Evolutionary conservation across 1,140 invertebrate genomes (phyloP), one percentile per base, ranked within the genome.

Genomic region (Drosophila nikananu): DNA sequence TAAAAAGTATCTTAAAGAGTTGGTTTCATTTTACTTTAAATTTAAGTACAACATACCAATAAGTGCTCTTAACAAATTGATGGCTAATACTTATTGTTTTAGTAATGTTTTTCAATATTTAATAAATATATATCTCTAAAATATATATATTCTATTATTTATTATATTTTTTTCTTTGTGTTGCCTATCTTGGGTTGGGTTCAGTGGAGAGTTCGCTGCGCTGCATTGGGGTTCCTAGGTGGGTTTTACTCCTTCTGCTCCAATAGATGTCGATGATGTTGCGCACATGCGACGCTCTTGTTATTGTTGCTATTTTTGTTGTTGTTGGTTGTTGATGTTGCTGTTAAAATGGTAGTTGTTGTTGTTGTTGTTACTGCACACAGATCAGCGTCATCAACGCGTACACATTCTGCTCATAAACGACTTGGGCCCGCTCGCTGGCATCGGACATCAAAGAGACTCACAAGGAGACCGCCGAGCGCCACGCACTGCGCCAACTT

Each of bases 361-460:
- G 49, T 58, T 79, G 57, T 58, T 79, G 77, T 57, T 81, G 62
- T 55, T 79, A 54, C 55, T 64, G 60, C 81, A 83, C 81, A 68
- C 72, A 73, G 67, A 83, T 74, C 58, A 78, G 83, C 83, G 83
- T 86, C 83, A 86, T 86, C 83, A 86, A 86, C 83, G 82, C 83
- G 79, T 77, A 86, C 68, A 78, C 67, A 80, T 81, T 84, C 73
- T 72, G 75, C 83, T 86, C 83, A 73, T 86, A 82, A 86, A 80
- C 76, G 83, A 77, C 66, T 81, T 70, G 63, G 68, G 57, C 62
- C 62, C 61, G 73, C 68, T 77, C 83, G 66, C 63, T 48, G 68
- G 78, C 78, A 73, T 80, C 62, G 63, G 70, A 91, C 86, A 80
- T 91, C 86, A 91, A 91, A 91, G 80, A 75, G 68, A 48, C 44